Evolutionary conservation across 2,113 vertebrate species (phyloP).

Genomic region (Otis tarda): DNA sequence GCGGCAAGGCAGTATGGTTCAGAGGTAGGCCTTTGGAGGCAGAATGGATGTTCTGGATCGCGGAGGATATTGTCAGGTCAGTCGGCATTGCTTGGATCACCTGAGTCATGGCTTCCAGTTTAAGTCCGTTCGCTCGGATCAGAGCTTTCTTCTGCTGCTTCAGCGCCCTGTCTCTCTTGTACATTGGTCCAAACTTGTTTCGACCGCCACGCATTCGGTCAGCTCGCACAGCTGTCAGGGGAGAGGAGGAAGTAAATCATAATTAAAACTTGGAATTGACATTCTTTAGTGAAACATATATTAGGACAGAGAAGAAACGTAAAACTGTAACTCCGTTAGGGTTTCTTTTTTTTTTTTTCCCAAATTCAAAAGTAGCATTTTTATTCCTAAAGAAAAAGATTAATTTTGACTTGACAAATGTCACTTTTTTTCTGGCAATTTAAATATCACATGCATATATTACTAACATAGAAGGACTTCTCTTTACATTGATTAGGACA

Average conservation of each 20-base stretch:
- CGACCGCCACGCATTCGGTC: slow-evolving; percentile 97
- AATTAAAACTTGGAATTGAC: not conserved
- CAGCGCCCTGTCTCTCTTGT: slow-evolving; percentile 95
- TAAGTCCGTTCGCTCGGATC: slow-evolving; percentile 96
- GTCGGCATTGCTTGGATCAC: slow-evolving; percentile 96
- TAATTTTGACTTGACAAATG: slow-evolving; percentile 15
- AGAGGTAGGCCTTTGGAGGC: slow-evolving; percentile 97
- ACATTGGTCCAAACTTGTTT: slow-evolving; percentile 99
- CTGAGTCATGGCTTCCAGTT: slow-evolving; percentile 97
- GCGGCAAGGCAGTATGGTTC: slow-evolving; percentile 94
- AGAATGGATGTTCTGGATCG: slow-evolving; percentile 97
- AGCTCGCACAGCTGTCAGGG: slow-evolving; percentile 87
- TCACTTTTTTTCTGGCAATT: not conserved
- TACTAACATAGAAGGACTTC: not conserved
- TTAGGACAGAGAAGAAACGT: not conserved
- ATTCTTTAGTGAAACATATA: not conserved
- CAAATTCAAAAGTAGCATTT: not conserved
- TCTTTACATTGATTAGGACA: slow-evolving; percentile 10
- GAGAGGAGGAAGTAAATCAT: not conserved
- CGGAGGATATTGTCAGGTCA: slow-evolving; percentile 95
- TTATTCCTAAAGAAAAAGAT: not conserved
- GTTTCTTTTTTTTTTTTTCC: not conserved
- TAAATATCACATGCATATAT: slow-evolving; percentile 35
- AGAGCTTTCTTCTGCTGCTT: slow-evolving; percentile 99
- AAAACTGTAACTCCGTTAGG: not conserved